phyloP scores from a whole-genome alignment of 2,888 invertebrate genomes.

The Hypercompe scribonia region DNA sequence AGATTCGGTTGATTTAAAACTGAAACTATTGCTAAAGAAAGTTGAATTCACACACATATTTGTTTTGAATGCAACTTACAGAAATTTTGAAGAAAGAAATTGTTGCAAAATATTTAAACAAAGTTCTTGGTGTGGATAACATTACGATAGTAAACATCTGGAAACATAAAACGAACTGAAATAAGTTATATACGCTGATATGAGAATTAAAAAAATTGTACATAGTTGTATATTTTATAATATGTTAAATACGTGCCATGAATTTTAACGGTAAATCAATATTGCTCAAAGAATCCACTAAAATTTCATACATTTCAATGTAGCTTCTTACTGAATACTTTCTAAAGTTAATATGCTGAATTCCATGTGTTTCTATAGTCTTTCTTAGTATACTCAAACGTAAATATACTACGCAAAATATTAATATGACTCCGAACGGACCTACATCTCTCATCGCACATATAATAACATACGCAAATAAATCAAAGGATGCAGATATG shows the following conservation, averaged over 20 bases:
- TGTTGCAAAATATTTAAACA: too few relatives aligned
- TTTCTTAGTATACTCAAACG: constrained; percentile 4
- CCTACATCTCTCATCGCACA: constrained; percentile 3
- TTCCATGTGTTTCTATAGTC: not conserved
- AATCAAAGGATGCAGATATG: not conserved
- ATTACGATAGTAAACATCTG: too few relatives aligned
- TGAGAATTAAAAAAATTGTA: too few relatives aligned
- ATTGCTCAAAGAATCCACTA: not conserved
- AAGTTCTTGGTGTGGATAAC: too few relatives aligned
- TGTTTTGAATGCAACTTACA: too few relatives aligned
- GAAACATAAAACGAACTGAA: too few relatives aligned
- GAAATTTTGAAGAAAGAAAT: too few relatives aligned
- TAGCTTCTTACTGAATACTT: constrained; percentile 8
- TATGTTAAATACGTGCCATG: not conserved
- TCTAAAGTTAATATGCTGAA: not conserved
- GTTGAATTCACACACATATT: too few relatives aligned
- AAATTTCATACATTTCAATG: constrained; percentile 10
- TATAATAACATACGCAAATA: not conserved
- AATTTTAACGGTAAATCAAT: not conserved
- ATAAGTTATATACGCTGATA: too few relatives aligned
- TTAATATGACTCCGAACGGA: not conserved
- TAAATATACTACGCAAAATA: constrained; percentile 1
- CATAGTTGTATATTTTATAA: not conserved
- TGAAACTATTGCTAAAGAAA: too few relatives aligned
- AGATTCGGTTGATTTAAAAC: too few relatives aligned